Base-by-base conservation (phyloP, 2,888 invertebrate species). In the Malacosoma neustria region DNA sequence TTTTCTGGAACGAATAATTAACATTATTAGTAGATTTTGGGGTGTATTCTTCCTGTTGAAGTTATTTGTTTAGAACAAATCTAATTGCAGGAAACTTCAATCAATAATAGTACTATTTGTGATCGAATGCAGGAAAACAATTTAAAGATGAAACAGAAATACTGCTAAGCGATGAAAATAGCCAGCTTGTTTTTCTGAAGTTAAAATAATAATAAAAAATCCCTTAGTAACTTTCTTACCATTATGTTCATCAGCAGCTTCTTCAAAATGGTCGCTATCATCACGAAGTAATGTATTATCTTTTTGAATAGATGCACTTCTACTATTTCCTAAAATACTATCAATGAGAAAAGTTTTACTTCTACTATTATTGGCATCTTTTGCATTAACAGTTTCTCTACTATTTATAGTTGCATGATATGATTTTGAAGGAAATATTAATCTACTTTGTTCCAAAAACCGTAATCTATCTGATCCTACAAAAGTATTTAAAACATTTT, bases 301-400 rank as follows among this genome's bases (percentile, higher is more conserved):
- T 36, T 48, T 48, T 41, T 54, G 50, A n/a, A 55, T 41, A 36
- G 51, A 49, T 42, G 51, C 62, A 42, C 44, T 63, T 51, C 66
- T 73, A 50, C 72, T 66, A 46, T 76, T 84, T 9, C 87, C 87
- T 61, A 88, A 67, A 49, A 88, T 88, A 61, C 73, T 87, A 55
- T 88, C 88, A 45, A 88, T 88, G 6, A 87, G 72, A 64, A 88
- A 88, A 14, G 87, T 87, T 67, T 85, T 87, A 50, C 82, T 80
- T 61, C 69, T 81, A 33, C 64, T 60, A 41, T 65, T 60, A 41
- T 65, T 68, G 29, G 55, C 40, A 30, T 61, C 58, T 47, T 64
- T 70, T 36, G 51, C 42, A 61, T 46, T 59, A n/a, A 57, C 42
- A 29, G 51, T 49, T 38, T 58, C 57, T 61, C 49, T 66, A 32